Base-by-base conservation (phyloP, 2,113 vertebrate genomes). In the Amazona guildingii region DNA sequence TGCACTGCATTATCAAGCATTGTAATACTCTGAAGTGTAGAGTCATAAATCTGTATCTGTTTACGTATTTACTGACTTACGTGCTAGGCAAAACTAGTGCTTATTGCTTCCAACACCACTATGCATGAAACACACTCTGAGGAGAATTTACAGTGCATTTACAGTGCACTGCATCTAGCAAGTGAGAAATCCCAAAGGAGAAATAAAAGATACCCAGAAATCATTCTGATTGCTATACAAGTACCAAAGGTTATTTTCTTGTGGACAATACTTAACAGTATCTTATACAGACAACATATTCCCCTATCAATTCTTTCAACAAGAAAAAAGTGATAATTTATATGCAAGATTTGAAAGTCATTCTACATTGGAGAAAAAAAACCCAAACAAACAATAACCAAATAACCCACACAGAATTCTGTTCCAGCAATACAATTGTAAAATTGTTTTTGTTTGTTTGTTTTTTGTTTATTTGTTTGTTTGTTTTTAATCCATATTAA, bases 31-130 rank as follows among this genome's bases (percentile, higher is more conserved):
- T 41, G 37, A 95, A 94, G 9, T 25, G 10, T 8, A 70, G 25
- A 63, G 31, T 54, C 85, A 72, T 93, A 91, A 96, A 94, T 91
- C 72, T 83, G 27, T 43, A 94, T 35, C 43, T 94, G 72, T 86
- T 80, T 87, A 67, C 51, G 16, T 74, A 59, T 89, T 91, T 91
- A 90, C 64, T 77, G 82, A 77, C 43, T 94, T 52, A 81, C 23
- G 46, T 25, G 13, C 41, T 54, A 69, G 57, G 83, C 73, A 84
- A 86, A 85, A 11, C 9, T 39, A 88, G 33, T 55, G n/a, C 33
- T 93, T 86, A 70, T 66, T 88, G 52, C 54, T 83, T 92, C 43
- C 43, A 77, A 74, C 64, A 83, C 17, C 1, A 2, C 37, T 83
- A 51, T 31, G 23, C 72, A 86, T 77, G 93, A 90, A 93, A 43